These are phyloP conservation scores for Chelonus insularis DNA, from an alignment of 1,140 invertebrate genomes.

Conservation along the genomic window DNA sequence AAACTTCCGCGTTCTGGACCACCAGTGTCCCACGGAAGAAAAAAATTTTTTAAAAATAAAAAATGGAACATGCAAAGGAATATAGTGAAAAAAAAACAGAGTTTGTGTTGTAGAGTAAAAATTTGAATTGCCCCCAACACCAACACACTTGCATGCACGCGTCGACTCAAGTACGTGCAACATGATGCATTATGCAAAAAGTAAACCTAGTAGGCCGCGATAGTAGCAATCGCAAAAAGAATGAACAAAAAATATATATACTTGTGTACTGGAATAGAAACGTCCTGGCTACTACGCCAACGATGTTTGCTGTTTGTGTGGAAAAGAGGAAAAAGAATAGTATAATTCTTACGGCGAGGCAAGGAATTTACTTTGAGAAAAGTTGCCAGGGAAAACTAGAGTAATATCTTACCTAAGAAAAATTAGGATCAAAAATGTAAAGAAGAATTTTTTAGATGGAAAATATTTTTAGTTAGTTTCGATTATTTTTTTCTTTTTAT, in stretches of 20 bases:
- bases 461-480: no score
- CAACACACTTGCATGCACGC: constrained; percentile 6
- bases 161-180: constrained; percentile 27
- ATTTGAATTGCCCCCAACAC: constrained; percentile 42
- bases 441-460: neutral
- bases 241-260: neutral
- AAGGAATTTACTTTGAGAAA: neutral
- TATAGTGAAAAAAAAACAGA: neutral
- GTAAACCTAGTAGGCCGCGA: constrained; percentile 22
- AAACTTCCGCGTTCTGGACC: constrained; percentile 35
- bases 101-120: constrained; percentile 6
- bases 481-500: no score
- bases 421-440: constrained; percentile 1
- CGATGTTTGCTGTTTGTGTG: neutral
- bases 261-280: neutral
- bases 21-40: constrained; percentile 7
- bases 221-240: constrained; percentile 35
- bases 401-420: neutral
- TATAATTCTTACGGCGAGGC: neutral
- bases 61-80: neutral
- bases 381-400: neutral
- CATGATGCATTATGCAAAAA: constrained; percentile 39
- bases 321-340: neutral
- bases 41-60: constrained; percentile 7
- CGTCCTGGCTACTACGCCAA: neutral